Conservation (phyloP, 2,797 vertebrate species). For the Anniella stebbinsi region DNA sequence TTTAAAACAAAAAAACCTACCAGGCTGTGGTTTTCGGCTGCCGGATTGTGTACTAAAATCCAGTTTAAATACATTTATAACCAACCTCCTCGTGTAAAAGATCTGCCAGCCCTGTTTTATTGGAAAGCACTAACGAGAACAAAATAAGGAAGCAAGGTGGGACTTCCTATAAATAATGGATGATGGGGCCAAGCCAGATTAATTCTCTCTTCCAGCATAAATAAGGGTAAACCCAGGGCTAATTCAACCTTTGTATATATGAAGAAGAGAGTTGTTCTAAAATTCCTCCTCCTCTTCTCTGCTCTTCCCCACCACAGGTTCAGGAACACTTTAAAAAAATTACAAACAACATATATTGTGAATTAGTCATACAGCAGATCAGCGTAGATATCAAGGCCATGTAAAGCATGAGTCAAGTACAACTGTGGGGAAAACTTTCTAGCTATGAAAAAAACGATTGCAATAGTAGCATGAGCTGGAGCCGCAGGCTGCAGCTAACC, state of each 20-base stretch:
- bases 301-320: not conserved
- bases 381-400: not conserved
- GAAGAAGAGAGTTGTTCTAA: not conserved
- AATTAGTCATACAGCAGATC: not conserved
- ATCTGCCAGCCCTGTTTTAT: not conserved
- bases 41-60: not conserved
- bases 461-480: not conserved
- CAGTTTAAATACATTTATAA: not conserved
- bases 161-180: not conserved
- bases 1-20: not conserved
- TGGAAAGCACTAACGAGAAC: not conserved
- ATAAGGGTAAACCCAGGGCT: not conserved
- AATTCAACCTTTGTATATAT: not conserved
- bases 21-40: not conserved
- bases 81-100: not conserved
- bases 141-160: not conserved
- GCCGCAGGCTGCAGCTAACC: not conserved
- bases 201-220: not conserved
- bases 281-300: not conserved
- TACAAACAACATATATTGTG: not conserved
- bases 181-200: not conserved
- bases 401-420: not conserved
- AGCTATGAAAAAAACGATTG: not conserved
- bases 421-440: not conserved
- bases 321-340: constrained; percentile 8